A percentile compares a stretch with the other conserved stretches of the same genome.
These are phyloP conservation scores for Prionace glauca DNA, from an alignment of 2,797 vertebrate genomes.

Conservation along the genomic window DNA sequence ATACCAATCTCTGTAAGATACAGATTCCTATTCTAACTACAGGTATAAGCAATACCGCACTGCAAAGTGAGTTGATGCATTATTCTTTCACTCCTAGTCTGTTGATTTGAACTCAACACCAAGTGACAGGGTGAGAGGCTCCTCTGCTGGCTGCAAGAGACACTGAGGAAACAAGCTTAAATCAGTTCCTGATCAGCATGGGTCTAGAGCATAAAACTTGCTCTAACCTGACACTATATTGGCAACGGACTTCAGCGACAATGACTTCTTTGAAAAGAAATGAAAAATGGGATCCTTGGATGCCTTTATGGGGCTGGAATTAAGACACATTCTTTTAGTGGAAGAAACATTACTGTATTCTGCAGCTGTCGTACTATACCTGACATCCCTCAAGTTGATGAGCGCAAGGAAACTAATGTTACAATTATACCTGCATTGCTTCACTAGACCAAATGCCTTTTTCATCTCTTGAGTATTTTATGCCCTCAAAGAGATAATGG, in stretches of 20 bases:
- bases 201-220: background rate
- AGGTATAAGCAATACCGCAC: background rate
- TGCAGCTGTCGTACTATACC: background rate
- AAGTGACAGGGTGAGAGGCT: background rate
- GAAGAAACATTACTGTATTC: background rate
- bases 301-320: background rate
- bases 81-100: background rate
- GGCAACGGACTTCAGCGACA: background rate
- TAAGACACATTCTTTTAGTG: background rate
- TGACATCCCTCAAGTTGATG: background rate
- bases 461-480: background rate
- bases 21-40: background rate
- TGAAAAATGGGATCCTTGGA: background rate
- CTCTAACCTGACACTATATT: background rate
- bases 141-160: background rate
- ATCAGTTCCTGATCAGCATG: background rate
- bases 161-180: background rate
- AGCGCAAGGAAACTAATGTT: background rate
- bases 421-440: background rate
- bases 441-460: background rate
- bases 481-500: background rate
- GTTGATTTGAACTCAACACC: background rate
- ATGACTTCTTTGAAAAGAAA: background rate
- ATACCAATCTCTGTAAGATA: background rate
- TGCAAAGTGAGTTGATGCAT: background rate